Conservation (phyloP, 2,113 vertebrate species). For the Pyrgilauda ruficollis region DNA sequence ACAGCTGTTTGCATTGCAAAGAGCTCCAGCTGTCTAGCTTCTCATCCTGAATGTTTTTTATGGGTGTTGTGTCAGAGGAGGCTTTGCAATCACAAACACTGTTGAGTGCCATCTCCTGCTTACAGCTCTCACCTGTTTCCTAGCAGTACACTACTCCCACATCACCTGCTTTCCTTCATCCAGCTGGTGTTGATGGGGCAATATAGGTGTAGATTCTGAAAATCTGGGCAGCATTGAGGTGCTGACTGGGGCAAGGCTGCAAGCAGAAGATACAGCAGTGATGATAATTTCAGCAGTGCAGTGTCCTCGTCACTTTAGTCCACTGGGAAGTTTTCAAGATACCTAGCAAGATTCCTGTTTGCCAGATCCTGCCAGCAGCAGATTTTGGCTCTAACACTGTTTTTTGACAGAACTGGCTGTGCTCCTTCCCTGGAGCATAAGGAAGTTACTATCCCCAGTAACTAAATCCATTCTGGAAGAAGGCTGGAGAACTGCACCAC, state of each 20-base stretch:
- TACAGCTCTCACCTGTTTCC: background rate
- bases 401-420: background rate
- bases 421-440: background rate
- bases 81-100: background rate
- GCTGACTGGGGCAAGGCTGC: background rate
- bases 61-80: background rate
- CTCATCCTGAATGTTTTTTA: background rate
- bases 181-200: background rate
- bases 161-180: background rate
- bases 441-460: background rate
- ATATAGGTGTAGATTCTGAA: background rate
- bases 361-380: background rate
- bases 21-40: background rate
- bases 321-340: background rate
- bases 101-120: background rate
- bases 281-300: background rate
- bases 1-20: background rate
- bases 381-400: background rate
- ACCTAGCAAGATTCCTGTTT: background rate
- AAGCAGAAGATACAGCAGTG: background rate
- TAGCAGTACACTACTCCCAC: rapidly evolving
- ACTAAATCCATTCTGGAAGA: background rate
- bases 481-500: background rate
- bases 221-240: background rate
- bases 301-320: background rate